Evolutionary conservation across 2,797 vertebrate species (phyloP).

Genomic region (Acrossocheilus wenchowensis): DNA sequence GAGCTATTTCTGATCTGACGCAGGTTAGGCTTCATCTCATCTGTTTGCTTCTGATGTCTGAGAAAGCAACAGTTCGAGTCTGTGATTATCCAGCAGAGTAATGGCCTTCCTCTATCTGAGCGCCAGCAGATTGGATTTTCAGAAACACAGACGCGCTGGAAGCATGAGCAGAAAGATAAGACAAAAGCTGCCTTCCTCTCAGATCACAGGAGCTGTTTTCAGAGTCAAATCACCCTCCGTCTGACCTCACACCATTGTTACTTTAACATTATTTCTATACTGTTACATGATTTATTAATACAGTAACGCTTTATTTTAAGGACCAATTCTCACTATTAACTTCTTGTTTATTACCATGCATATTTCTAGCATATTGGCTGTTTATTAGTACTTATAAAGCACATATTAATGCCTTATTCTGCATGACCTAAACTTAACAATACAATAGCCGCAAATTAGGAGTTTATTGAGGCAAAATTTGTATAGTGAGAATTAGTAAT

Average conservation of each 20-base stretch:
- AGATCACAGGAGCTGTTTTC: background rate
- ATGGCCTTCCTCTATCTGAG: constrained; percentile 36
- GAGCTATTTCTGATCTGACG: constrained; percentile 16
- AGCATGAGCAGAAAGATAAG: constrained; percentile 23
- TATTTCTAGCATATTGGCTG: too few relatives aligned
- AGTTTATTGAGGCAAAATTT: too few relatives aligned
- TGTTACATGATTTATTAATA: background rate
- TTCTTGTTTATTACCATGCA: too few relatives aligned
- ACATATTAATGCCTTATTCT: too few relatives aligned
- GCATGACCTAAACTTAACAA: too few relatives aligned
- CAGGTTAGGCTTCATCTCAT: constrained; percentile 11
- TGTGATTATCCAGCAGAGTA: constrained; percentile 19
- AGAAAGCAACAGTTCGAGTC: constrained; percentile 12
- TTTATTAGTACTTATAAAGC: too few relatives aligned
- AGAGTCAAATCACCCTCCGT: too few relatives aligned
- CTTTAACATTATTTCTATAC: background rate
- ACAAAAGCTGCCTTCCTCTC: background rate
- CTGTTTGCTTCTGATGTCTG: constrained; percentile 10
- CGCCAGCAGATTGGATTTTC: constrained; percentile 53
- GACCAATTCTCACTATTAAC: too few relatives aligned
- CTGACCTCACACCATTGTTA: background rate
- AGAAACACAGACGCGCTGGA: background rate
- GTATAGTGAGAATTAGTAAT: too few relatives aligned
- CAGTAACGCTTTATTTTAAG: too few relatives aligned
- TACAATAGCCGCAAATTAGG: too few relatives aligned